These are phyloP conservation scores for Neodiprion virginianus DNA, from an alignment of 1,140 invertebrate genomes.

Conservation along the genomic window DNA sequence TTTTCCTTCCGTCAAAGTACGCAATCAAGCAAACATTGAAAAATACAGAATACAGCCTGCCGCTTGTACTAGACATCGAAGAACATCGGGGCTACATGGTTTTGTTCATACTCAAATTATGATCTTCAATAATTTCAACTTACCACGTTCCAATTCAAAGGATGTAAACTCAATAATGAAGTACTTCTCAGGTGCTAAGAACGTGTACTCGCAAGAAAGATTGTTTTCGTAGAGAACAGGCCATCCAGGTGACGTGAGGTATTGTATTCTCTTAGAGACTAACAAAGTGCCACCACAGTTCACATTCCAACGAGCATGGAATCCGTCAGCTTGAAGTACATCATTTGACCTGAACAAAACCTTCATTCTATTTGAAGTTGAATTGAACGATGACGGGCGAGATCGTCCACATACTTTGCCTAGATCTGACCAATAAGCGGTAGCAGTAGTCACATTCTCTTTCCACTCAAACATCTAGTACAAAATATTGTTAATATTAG, in stretches of 20 bases:
- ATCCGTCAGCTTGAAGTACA: constrained; percentile 73
- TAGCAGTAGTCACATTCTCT: neutral
- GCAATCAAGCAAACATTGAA: too few species aligned
- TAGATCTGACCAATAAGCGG: neutral
- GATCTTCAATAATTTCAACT: constrained; percentile 20
- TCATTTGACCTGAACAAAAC: constrained; percentile 75
- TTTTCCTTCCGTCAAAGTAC: too few species aligned
- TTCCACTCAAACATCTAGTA: constrained; percentile 9
- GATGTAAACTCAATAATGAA: constrained; percentile 65
- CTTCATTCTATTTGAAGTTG: constrained; percentile 71
- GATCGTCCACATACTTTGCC: constrained; percentile 72
- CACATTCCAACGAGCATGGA: constrained; percentile 61
- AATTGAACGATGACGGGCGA: constrained; percentile 67
- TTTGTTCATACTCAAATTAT: too few species aligned
- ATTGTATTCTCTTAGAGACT: constrained; percentile 61
- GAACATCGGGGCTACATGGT: too few species aligned
- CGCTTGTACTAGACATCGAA: too few species aligned
- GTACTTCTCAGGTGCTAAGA: constrained; percentile 53
- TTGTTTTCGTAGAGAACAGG: constrained; percentile 67
- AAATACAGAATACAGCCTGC: too few species aligned
- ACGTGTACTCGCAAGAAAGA: constrained; percentile 74
- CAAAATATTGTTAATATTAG: neutral
- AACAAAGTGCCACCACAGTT: constrained; percentile 77
- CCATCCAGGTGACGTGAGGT: constrained; percentile 78
- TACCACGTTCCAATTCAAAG: constrained; percentile 64